Base-by-base conservation (phyloP, 2,888 invertebrate species). In the Ectemnius lituratus region DNA sequence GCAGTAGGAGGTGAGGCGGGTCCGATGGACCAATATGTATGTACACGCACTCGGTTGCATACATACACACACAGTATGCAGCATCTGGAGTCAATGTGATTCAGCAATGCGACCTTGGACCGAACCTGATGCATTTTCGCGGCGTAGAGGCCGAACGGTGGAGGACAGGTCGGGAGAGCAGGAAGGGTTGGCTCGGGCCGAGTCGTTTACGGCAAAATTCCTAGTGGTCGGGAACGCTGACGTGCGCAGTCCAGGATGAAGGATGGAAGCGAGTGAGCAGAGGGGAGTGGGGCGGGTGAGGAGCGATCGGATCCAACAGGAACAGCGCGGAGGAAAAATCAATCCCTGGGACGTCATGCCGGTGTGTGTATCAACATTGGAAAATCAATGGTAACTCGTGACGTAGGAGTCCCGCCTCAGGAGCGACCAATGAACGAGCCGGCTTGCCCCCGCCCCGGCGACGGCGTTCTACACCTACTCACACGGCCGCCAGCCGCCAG, bases 341-440 rank as follows among this genome's bases (percentile, higher is more conserved):
- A 87, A 14, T 16, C n/a, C 79, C 74, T n/a, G 66, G 74, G 68
- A 81, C 85, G 83, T 86, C 86, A 85, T 71, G 83, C 82, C 76
- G 82, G 70, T 60, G 78, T 85, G 84, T 86, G 84, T 86, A 87
- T 86, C 85, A 87, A 86, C 86, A 86, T 88, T 85, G 85, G 86
- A 90, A 90, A 90, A 90, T 90, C 90, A 90, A 90, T 90, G 89
- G 82, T 77, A 84, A 83, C 79, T 78, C 66, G 83, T 89, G 90
- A 90, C 90, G 90, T 90, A 85, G 84, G 84, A 83, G 89, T 87
- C 88, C 89, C 90, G 90, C 90, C 90, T 89, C 83, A 80, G 66
- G 60, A 57, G 59, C 62, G 70, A 74, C 90, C 89, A 90, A 90
- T 90, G 68, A 56, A 27, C 14, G 46, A 20, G 57, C 64, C 27